Evolutionary conservation across 2,888 invertebrate genomes (phyloP).

Genomic region (Pammene fasciana): DNA sequence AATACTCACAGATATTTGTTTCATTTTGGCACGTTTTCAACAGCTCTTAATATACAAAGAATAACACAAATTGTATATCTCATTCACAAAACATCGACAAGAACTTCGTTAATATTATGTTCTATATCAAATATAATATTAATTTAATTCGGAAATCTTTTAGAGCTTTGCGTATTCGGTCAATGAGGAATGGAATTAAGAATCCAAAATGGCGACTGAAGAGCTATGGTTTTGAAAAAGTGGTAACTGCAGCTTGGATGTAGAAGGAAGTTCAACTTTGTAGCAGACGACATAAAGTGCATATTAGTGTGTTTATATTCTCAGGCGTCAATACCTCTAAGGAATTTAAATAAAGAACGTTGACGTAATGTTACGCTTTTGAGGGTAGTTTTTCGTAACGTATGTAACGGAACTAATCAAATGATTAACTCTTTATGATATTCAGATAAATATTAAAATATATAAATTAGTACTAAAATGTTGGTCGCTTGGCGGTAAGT

Average conservation of each 20-base stretch:
- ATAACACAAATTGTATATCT: slow-evolving; percentile 3
- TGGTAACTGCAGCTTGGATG: background rate
- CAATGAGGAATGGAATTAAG: no score
- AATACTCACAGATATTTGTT: slow-evolving; percentile 37
- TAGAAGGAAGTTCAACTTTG: slow-evolving; percentile 2
- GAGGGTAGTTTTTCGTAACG: slow-evolving; percentile 14
- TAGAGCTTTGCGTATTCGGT: background rate
- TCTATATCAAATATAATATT: background rate
- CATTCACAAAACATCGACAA: background rate
- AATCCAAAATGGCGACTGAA: no score
- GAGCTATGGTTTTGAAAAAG: background rate
- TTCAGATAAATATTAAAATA: no score
- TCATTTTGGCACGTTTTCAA: slow-evolving; percentile 35
- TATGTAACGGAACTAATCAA: no score
- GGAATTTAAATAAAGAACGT: slow-evolving; percentile 4
- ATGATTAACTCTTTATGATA: no score
- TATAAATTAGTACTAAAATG: no score
- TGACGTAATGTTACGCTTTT: slow-evolving; percentile 1
- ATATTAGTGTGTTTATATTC: background rate
- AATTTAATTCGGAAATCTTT: background rate
- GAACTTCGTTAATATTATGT: background rate
- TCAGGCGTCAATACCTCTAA: background rate
- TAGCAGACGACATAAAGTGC: background rate
- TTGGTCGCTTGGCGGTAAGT: no score
- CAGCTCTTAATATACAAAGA: slow-evolving; percentile 19